These are phyloP conservation scores for Mastacembelus armatus DNA, from an alignment of 2,797 vertebrate genomes.

Conservation along the genomic window DNA sequence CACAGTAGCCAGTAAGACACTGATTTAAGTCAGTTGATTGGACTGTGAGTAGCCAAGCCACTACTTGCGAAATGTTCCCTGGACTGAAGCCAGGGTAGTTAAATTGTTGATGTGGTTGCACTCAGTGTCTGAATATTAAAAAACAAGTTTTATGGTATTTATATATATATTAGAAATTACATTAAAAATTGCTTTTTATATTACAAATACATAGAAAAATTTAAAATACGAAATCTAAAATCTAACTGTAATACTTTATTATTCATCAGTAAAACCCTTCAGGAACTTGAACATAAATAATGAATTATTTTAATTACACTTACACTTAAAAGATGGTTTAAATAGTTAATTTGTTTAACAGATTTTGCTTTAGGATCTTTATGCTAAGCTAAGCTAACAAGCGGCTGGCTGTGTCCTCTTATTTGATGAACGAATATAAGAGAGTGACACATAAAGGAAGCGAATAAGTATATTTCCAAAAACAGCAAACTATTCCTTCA, in stretches of 20 bases:
- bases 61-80: conserved; percentile 49
- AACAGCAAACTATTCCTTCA: not conserved
- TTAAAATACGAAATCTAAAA: no score
- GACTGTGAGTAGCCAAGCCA: conserved; percentile 68
- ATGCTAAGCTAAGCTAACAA: conserved; percentile 17
- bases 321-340: no score
- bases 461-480: not conserved
- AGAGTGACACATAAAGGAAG: no score
- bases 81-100: not conserved
- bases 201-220: no score
- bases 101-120: not conserved
- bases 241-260: no score
- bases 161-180: no score
- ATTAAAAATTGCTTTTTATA: no score
- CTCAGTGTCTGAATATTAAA: not conserved
- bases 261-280: no score
- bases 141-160: not conserved
- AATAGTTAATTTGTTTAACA: no score
- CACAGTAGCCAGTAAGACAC: conserved; percentile 65
- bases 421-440: conserved; percentile 2
- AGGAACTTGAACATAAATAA: no score
- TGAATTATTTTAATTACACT: no score
- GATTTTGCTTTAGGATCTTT: no score
- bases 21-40: conserved; percentile 76
- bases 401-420: not conserved